A percentile compares a stretch with the other conserved stretches of the same genome.
Evolutionary conservation across 2,888 invertebrate genomes (phyloP).

Genomic region (Apotomis turbidana): DNA sequence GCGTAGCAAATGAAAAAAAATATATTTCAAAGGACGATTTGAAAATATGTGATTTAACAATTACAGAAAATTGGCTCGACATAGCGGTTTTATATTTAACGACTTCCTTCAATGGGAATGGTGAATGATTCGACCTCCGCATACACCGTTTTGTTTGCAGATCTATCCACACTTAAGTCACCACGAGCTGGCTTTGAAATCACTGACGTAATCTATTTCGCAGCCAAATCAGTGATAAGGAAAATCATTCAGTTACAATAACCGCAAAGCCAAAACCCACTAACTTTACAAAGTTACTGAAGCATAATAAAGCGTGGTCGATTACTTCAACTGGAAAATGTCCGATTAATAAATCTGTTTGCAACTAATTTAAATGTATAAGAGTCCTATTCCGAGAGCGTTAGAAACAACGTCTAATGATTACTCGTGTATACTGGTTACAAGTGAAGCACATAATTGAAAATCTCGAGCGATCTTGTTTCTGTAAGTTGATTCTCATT

Average conservation of each 20-base stretch:
- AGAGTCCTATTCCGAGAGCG: constrained; percentile 11
- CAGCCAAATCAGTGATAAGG: constrained; percentile 20
- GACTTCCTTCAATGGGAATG: constrained; percentile 12
- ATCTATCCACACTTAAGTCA: constrained; percentile 32
- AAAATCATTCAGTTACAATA: not conserved
- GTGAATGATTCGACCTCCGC: constrained; percentile 16
- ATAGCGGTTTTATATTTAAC: constrained; percentile 2
- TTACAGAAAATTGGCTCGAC: not conserved
- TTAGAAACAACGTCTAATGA: constrained; percentile 22
- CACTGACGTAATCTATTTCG: constrained; percentile 28
- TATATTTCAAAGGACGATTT: too few species aligned
- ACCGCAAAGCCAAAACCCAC: not conserved
- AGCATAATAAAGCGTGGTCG: not conserved
- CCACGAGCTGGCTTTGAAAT: constrained; percentile 20
- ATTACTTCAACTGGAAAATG: constrained; percentile 7
- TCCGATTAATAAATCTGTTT: constrained; percentile 5
- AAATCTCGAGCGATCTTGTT: constrained; percentile 52
- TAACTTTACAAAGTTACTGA: not conserved
- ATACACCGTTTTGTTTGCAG: constrained; percentile 13
- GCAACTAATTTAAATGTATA: constrained; percentile 19
- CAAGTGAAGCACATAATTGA: constrained; percentile 36
- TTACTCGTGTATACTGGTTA: constrained; percentile 34
- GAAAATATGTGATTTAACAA: too few species aligned
- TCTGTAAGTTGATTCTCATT: constrained; percentile 53
- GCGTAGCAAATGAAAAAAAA: too few species aligned